A percentile compares a stretch with the other conserved stretches of the same genome.
phyloP scores from a whole-genome alignment of 1,140 invertebrate genomes.

The Berghia stephanieae region DNA sequence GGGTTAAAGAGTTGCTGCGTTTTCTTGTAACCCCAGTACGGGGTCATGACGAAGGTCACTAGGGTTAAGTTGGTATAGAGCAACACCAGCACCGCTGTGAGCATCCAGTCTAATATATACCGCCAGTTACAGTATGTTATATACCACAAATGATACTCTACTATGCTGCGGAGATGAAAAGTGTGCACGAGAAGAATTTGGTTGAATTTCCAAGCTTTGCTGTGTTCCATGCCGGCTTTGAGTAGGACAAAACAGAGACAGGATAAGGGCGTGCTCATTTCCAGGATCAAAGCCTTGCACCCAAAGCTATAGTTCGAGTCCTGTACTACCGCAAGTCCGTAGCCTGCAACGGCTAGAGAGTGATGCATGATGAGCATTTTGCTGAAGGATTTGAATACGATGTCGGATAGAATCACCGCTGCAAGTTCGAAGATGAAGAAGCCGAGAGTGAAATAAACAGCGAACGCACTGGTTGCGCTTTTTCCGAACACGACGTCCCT shows the following conservation, averaged over 20 bases:
- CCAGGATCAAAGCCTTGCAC: conserved; percentile 53
- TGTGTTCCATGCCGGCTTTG: conserved; percentile 52
- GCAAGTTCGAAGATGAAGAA: conserved; percentile 61
- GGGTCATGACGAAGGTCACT: conserved; percentile 59
- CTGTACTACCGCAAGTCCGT: conserved; percentile 39
- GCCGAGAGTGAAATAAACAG: conserved; percentile 52
- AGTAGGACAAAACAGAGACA: conserved; percentile 59
- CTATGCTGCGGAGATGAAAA: conserved; percentile 59
- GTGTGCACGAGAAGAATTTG: conserved; percentile 60
- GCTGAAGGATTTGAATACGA: conserved; percentile 50
- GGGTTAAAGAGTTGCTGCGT: conserved; percentile 59
- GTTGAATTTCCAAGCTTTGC: conserved; percentile 58
- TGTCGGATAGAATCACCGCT: conserved; percentile 53
- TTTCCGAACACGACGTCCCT: conserved; percentile 52
- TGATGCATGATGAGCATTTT: conserved; percentile 59
- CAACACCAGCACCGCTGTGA: conserved; percentile 44
- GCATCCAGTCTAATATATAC: conserved; percentile 49
- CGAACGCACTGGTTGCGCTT: conserved; percentile 47
- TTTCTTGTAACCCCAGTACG: conserved; percentile 65
- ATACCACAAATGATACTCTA: conserved; percentile 57
- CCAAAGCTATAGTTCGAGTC: conserved; percentile 53
- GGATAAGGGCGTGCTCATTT: conserved; percentile 62
- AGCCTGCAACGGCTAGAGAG: conserved; percentile 55
- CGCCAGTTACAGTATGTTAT: conserved; percentile 53
- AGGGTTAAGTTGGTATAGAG: conserved; percentile 51